Conservation (phyloP, 2,113 vertebrate species). For the Neopipo cinnamomea region DNA sequence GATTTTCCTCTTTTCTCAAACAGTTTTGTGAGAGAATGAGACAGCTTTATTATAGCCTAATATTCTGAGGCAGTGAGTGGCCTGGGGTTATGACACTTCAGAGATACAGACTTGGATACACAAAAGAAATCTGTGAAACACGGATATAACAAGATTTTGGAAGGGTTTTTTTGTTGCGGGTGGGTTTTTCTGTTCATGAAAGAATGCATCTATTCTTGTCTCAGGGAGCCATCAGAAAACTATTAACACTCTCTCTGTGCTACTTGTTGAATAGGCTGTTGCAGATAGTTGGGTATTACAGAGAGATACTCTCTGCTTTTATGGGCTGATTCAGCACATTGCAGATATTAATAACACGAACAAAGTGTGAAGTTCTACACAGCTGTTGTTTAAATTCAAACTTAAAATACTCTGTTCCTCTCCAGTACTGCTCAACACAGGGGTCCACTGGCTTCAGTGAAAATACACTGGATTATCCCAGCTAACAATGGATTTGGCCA, state of each 20-base stretch:
- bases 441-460: neutral
- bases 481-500: neutral
- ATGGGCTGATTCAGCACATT: neutral
- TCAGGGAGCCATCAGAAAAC: neutral
- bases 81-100: constrained; percentile 23
- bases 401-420: neutral
- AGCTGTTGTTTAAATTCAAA: neutral
- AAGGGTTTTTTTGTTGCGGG: neutral
- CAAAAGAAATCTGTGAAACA: constrained; percentile 38
- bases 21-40: constrained; percentile 37
- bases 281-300: neutral
- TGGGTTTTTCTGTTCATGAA: constrained; percentile 26
- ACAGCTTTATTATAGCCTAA: constrained; percentile 46
- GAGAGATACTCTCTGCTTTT: neutral
- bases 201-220: neutral
- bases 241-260: neutral
- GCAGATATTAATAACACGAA: neutral
- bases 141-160: constrained; percentile 29
- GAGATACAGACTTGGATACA: constrained; percentile 17
- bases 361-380: neutral
- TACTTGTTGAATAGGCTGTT: neutral
- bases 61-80: constrained; percentile 40
- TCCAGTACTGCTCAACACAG: neutral
- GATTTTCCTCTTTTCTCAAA: constrained; percentile 30
- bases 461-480: neutral